These are phyloP conservation scores for Chloropsis cyanopogon DNA, from an alignment of 2,113 vertebrate species.

Conservation along the genomic window DNA sequence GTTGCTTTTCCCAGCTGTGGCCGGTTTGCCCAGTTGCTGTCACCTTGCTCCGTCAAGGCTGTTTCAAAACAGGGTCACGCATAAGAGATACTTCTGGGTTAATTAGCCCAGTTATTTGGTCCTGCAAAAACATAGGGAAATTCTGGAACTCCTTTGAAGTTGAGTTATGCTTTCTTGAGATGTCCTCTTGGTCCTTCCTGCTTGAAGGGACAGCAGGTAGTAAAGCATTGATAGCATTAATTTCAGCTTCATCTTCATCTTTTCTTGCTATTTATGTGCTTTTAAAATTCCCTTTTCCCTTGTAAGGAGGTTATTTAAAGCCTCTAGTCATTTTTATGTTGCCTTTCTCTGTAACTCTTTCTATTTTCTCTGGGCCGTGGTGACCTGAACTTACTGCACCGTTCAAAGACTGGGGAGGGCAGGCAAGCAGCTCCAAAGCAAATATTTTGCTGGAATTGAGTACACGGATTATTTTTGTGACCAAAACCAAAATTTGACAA, in stretches of 20 bases:
- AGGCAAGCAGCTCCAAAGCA: not conserved
- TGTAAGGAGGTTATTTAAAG: not conserved
- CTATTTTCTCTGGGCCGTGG: accelerated
- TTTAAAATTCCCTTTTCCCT: not conserved
- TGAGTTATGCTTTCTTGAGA: not conserved
- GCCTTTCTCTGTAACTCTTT: not conserved
- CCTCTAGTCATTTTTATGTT: not conserved
- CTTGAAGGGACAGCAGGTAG: not conserved
- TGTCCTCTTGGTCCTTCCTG: not conserved
- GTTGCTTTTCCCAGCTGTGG: not conserved
- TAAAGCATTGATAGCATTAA: not conserved
- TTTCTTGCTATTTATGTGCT: not conserved
- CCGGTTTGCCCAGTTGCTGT: not conserved
- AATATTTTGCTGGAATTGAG: not conserved
- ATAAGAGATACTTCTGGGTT: accelerated
- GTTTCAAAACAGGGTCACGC: not conserved
- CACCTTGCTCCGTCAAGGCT: accelerated
- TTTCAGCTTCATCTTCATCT: not conserved
- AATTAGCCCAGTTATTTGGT: not conserved
- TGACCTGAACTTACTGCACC: not conserved
- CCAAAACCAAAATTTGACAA: accelerated
- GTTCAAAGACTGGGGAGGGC: not conserved
- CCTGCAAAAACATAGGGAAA: not conserved
- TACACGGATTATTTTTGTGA: not conserved
- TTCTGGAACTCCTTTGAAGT: not conserved